Base-by-base conservation (phyloP, 64 coral and sea anemone genomes). In the Dendrophyllia cribrosa region DNA sequence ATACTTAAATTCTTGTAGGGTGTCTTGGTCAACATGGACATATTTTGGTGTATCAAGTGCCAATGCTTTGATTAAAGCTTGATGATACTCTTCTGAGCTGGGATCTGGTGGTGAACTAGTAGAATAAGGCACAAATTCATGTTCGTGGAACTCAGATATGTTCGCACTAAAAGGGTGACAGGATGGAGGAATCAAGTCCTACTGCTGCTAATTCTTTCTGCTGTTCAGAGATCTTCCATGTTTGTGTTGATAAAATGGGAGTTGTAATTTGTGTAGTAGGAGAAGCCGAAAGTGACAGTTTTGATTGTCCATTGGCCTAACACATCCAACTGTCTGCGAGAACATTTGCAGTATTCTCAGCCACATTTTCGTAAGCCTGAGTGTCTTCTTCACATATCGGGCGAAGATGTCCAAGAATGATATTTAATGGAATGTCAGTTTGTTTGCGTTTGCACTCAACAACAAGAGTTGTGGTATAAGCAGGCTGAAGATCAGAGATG, bases 191-290 rank as follows among this genome's bases (percentile, higher is more conserved):
- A 50, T 75, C 73, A 75, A 75, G 73, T 75, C 73, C 73, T 50
- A 19, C 73, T 16, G 73, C 73, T 75, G 73, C 17, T n/a, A 51
- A 75, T 75, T 75, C 73, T 75, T 75, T 50, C 45, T 75, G 73
- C 16, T 75, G 73, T 19, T 75, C 73, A 20, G 47, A 75, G 6
- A 61, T 20, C 61, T 69, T 69, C 66, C 66, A 69, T 8, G 66
- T 69, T 69, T 69, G 66, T 0, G 66, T 69, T 69, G 66, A 69
- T 72, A 3, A 72, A 13, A 9, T 13, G 9, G 21, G 21, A 34
- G 7, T 72, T 9, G 9, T 17, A 9, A 34, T 34, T 2, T 72
- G 7, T 3, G 34, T 34, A 34, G 62, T n/a, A 74, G 71, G 43
- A 74, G 23, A 58, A 34, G 34, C 34, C 11, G 49, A 12, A 19